Evolutionary conservation across 2,888 invertebrate species (phyloP).

Genomic region (Odontothrips loti): DNA sequence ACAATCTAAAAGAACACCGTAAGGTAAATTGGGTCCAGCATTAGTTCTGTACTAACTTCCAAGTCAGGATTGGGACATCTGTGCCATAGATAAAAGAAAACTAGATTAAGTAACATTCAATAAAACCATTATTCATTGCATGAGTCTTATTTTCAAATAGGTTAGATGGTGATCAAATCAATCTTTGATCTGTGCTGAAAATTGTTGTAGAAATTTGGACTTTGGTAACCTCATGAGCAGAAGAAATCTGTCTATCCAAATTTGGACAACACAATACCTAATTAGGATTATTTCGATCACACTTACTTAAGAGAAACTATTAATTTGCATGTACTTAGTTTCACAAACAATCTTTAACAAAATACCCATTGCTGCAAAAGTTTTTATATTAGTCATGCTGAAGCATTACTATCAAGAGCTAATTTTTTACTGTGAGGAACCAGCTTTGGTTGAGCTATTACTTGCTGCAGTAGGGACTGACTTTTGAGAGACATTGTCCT

Average conservation of each 20-base stretch:
- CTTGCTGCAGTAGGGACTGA: background rate
- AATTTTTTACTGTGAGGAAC: slow-evolving; percentile 3
- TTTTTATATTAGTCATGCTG: slow-evolving; percentile 1
- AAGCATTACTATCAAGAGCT: background rate
- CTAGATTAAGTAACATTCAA: background rate
- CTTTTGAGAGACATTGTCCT: background rate
- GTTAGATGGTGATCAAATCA: background rate
- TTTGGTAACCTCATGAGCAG: background rate
- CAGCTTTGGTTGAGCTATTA: background rate
- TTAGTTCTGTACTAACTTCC: too few species aligned
- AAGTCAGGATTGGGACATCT: too few species aligned
- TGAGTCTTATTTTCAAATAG: background rate
- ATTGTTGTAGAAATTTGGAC: background rate
- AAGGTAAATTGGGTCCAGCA: too few species aligned
- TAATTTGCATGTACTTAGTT: background rate
- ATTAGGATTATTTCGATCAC: background rate
- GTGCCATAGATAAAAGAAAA: too few species aligned
- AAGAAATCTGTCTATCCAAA: background rate
- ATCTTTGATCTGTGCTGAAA: background rate
- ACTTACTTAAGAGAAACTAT: background rate
- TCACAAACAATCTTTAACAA: background rate
- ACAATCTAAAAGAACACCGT: too few species aligned
- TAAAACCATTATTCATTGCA: background rate
- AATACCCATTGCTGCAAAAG: background rate
- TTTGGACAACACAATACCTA: background rate